phyloP scores from a whole-genome alignment of 1,140 invertebrate genomes.

The Odontomachus brunneus region DNA sequence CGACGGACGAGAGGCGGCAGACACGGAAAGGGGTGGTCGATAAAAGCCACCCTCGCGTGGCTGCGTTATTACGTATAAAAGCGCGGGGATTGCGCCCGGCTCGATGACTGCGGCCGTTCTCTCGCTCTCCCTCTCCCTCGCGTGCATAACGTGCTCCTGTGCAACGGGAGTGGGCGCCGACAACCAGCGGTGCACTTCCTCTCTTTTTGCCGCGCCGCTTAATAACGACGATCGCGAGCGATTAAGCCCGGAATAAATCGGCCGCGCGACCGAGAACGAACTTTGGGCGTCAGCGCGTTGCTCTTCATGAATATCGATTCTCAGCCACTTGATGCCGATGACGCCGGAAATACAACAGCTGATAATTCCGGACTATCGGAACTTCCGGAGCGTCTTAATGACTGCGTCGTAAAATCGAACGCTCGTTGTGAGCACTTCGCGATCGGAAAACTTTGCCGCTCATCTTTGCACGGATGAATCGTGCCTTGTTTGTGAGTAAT shows the following conservation, averaged over 20 bases:
- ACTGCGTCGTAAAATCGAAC: slow-evolving; percentile 5
- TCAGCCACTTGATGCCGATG: not conserved
- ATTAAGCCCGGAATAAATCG: slow-evolving; percentile 58
- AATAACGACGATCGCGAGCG: slow-evolving; percentile 67
- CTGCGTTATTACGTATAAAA: slow-evolving; percentile 75
- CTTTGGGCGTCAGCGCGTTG: slow-evolving; percentile 40
- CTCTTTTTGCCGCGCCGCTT: slow-evolving; percentile 44
- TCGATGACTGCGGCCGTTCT: slow-evolving; percentile 70
- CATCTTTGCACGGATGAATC: not conserved
- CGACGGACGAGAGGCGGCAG: slow-evolving; percentile 57
- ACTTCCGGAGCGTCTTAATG: slow-evolving; percentile 2
- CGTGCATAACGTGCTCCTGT: slow-evolving; percentile 26
- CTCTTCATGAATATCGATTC: slow-evolving; percentile 48
- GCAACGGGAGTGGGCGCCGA: not conserved
- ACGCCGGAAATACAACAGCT: not conserved
- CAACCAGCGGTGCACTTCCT: not conserved
- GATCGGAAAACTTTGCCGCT: not conserved
- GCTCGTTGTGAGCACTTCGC: not conserved
- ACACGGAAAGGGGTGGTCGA: slow-evolving; percentile 71
- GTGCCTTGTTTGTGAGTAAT: slow-evolving; percentile 5
- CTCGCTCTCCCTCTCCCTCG: slow-evolving; percentile 15
- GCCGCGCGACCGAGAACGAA: slow-evolving; percentile 17
- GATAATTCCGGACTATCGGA: not conserved
- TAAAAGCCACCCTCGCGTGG: slow-evolving; percentile 72
- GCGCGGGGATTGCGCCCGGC: slow-evolving; percentile 66